phyloP scores from a whole-genome alignment of 2,888 invertebrate species.

The Peribatodes rhomboidaria region DNA sequence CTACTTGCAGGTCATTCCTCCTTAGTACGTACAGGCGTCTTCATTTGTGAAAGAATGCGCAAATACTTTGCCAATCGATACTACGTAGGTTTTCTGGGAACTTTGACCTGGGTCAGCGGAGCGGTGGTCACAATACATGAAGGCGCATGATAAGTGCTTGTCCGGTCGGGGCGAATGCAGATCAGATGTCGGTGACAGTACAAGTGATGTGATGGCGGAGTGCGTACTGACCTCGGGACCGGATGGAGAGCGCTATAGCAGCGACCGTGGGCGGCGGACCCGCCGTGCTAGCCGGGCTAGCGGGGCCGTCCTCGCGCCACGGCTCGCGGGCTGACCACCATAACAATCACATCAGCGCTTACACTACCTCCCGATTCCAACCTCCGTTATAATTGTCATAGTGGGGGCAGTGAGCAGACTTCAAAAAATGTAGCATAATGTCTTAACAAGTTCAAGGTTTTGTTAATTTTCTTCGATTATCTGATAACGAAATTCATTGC shows the following conservation, averaged over 20 bases:
- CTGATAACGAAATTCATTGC: too few species aligned
- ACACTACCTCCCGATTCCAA: too few species aligned
- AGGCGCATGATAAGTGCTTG: not conserved
- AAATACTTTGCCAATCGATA: conserved; percentile 25
- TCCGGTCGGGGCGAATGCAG: not conserved
- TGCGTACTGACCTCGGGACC: conserved; percentile 76
- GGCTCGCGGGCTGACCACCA: conserved; percentile 41
- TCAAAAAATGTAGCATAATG: too few species aligned
- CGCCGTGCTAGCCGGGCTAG: conserved; percentile 36
- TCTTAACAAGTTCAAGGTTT: too few species aligned
- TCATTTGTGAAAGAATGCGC: conserved; percentile 28
- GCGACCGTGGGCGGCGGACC: conserved; percentile 65
- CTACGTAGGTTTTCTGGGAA: conserved; percentile 3
- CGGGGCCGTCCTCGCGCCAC: conserved; percentile 32
- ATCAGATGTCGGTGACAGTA: not conserved
- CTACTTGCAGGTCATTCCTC: conserved; percentile 26
- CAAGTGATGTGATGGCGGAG: not conserved
- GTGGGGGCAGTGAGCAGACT: too few species aligned
- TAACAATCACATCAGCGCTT: conserved; percentile 24
- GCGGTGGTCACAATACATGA: not conserved
- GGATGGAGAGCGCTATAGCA: conserved; percentile 78
- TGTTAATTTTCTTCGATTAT: too few species aligned
- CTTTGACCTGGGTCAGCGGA: conserved; percentile 27
- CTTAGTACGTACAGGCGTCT: conserved; percentile 11
- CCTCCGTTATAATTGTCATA: too few species aligned